A percentile compares a stretch with the other conserved stretches of the same genome.
Conservation (phyloP, 1,140 invertebrate species). For the Drosophila asahinai region DNA sequence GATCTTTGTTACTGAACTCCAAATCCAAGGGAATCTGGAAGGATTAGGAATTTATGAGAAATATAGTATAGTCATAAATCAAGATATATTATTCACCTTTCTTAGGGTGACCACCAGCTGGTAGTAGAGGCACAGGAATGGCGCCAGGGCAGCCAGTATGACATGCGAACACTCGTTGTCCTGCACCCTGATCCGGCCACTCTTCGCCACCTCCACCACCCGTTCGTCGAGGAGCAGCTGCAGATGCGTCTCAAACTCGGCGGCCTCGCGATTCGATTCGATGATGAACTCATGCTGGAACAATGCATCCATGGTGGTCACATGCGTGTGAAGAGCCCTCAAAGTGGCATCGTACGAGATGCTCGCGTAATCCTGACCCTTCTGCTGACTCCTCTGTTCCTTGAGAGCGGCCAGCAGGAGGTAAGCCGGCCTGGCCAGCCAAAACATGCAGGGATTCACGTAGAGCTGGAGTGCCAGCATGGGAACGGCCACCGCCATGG, state of each 20-base stretch:
- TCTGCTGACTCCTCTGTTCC: constrained; percentile 56
- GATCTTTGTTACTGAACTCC: constrained; percentile 85
- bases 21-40: constrained; percentile 66
- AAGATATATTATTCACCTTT: constrained; percentile 44
- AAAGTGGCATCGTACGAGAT: constrained; percentile 50
- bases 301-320: constrained; percentile 67
- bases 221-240: constrained; percentile 56
- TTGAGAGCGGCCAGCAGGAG: constrained; percentile 85
- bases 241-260: constrained; percentile 69
- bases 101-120: constrained; percentile 73
- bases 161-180: constrained; percentile 66
- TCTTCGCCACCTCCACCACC: constrained; percentile 51
- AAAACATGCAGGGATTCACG: constrained; percentile 90
- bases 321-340: constrained; percentile 53
- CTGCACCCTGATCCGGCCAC: constrained; percentile 61
- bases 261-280: constrained; percentile 82
- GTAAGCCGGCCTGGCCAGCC: constrained; percentile 88
- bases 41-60: background rate
- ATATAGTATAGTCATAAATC: background rate
- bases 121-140: constrained; percentile 79
- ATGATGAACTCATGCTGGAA: constrained; percentile 83
- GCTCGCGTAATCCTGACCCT: background rate
- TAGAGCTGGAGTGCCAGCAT: constrained; percentile 90
- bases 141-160: constrained; percentile 71
- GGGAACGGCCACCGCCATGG: constrained; percentile 89